Percentiles rank a stretch among this genome's conserved stretches.
Conservation (phyloP, 2,797 vertebrate species). For the Allobates femoralis region DNA sequence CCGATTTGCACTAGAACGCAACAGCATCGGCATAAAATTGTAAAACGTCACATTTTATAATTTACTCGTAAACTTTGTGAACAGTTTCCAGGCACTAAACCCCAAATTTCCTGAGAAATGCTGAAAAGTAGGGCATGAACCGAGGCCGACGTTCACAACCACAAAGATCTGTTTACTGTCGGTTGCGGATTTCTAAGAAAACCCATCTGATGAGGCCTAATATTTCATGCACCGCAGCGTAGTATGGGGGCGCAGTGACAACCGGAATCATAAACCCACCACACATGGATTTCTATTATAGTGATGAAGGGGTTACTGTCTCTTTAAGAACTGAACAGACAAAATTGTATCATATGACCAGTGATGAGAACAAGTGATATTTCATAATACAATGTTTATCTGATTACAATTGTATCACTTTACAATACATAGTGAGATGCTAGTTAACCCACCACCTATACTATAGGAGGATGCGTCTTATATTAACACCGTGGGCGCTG, state of each 20-base stretch:
- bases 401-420: not conserved
- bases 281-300: no score
- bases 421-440: not conserved
- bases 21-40: no score
- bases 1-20: no score
- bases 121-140: conserved; percentile 9
- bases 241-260: not conserved
- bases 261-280: no score
- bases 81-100: not conserved
- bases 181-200: conserved; percentile 13
- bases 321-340: no score
- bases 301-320: no score
- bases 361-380: not conserved
- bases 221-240: not conserved
- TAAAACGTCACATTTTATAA: not conserved
- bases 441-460: not conserved
- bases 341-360: not conserved
- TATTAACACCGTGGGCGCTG: not conserved
- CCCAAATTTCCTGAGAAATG: not conserved
- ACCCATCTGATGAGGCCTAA: not conserved
- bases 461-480: not conserved
- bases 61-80: not conserved
- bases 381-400: not conserved
- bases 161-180: not conserved
- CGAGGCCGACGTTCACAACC: not conserved